Conservation (phyloP, 1,140 invertebrate genomes). For the Atta cephalotes region DNA sequence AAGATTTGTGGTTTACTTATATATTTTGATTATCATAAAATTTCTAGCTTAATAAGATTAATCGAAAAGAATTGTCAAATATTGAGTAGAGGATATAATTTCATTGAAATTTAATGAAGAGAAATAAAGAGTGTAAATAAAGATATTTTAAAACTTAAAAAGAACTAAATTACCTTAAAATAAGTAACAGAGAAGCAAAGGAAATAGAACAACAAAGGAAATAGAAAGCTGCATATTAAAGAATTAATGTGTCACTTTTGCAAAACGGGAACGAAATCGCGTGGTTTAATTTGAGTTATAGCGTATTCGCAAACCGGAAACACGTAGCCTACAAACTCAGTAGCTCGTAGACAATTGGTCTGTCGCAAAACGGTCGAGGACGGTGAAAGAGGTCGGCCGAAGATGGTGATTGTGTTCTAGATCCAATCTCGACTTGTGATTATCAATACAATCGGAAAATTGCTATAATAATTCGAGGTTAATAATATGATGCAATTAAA, state of each 20-base stretch:
- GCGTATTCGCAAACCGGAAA: slow-evolving; percentile 66
- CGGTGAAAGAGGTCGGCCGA: slow-evolving; percentile 58
- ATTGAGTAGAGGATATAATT: not conserved
- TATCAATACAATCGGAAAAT: slow-evolving; percentile 23
- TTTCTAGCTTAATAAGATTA: not conserved
- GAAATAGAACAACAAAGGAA: slow-evolving; percentile 24
- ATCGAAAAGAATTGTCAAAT: not conserved
- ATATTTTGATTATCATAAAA: not conserved
- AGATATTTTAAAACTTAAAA: not conserved
- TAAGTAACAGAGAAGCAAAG: not conserved
- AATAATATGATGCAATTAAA: slow-evolving; percentile 1
- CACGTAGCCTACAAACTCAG: slow-evolving; percentile 74
- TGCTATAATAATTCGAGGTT: slow-evolving; percentile 1
- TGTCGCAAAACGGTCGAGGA: slow-evolving; percentile 69
- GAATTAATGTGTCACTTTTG: slow-evolving; percentile 31
- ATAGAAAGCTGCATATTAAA: not conserved
- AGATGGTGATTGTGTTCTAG: slow-evolving; percentile 36
- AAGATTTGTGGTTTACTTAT: not conserved
- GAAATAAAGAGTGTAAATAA: not conserved
- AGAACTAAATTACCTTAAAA: not conserved
- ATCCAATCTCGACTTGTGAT: not conserved
- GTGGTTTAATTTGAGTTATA: slow-evolving; percentile 32
- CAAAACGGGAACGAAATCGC: slow-evolving; percentile 47
- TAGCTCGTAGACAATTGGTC: slow-evolving; percentile 74
- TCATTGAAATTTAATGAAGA: not conserved